Percentiles rank a stretch among this genome's conserved stretches.
Evolutionary conservation across 2,888 invertebrate species (phyloP).

Genomic region (Diplazon laetatorius): DNA sequence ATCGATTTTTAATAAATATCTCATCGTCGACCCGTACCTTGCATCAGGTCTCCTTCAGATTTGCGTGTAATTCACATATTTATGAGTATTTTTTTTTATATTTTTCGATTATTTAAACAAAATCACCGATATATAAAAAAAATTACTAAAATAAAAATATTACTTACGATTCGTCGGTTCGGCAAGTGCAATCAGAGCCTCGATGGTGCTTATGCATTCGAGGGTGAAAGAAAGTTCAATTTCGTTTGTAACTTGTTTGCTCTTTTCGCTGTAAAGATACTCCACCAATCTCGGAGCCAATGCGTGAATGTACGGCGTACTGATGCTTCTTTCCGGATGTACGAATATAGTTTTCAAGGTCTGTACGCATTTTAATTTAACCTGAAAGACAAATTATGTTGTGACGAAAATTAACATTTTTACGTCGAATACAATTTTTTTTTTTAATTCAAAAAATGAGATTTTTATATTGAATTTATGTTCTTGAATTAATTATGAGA

Average conservation of each 20-base stretch:
- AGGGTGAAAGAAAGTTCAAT: constrained; percentile 88
- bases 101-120: constrained; percentile 64
- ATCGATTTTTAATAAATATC: no score
- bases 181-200: constrained; percentile 89
- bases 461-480: no score
- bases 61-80: constrained; percentile 76
- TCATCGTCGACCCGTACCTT: constrained; percentile 82
- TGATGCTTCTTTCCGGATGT: constrained; percentile 87
- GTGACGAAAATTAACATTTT: no score
- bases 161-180: constrained; percentile 90
- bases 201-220: constrained; percentile 89
- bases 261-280: constrained; percentile 87
- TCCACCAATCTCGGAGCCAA: constrained; percentile 91
- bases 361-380: constrained; percentile 91
- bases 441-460: no score
- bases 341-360: constrained; percentile 90
- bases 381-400: constrained; percentile 81
- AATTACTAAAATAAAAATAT: no score
- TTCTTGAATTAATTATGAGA: no score
- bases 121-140: no score
- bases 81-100: constrained; percentile 50
- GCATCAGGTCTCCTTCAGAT: constrained; percentile 84
- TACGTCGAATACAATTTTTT: no score
- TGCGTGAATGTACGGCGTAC: constrained; percentile 91
- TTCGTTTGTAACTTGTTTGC: constrained; percentile 86